Percentiles rank a stretch among this genome's conserved stretches.
These are phyloP conservation scores for Lichenostomus cassidix DNA, from an alignment of 2,113 vertebrate species.

Conservation along the genomic window DNA sequence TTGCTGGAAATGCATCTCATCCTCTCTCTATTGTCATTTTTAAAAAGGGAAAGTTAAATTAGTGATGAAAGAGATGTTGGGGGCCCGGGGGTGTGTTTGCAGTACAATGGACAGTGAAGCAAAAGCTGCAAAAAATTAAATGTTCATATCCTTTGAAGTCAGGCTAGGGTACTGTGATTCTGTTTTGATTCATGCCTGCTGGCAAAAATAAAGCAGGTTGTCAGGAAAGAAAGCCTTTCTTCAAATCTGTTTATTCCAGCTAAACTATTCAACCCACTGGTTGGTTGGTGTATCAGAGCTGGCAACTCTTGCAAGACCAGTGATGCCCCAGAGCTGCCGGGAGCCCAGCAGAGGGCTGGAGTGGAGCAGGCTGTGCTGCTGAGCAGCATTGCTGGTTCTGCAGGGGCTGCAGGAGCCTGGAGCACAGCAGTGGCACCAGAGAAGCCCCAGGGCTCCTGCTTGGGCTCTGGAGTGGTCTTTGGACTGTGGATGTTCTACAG, in stretches of 20 bases:
- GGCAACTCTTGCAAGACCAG: background rate
- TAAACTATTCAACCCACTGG: background rate
- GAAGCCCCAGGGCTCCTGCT: no score
- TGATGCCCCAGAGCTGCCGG: background rate
- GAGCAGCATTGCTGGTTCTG: rapidly evolving
- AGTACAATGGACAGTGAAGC: slow-evolving; percentile 15
- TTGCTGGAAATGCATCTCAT: background rate
- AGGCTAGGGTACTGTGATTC: background rate
- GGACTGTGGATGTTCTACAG: background rate
- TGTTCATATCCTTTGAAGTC: slow-evolving; percentile 31
- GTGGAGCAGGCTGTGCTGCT: background rate
- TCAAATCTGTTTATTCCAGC: slow-evolving; percentile 23
- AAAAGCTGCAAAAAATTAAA: slow-evolving; percentile 30
- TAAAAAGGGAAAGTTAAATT: background rate
- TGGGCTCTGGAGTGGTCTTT: no score
- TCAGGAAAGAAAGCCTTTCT: slow-evolving; percentile 22
- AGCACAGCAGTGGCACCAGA: background rate
- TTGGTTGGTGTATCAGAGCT: background rate
- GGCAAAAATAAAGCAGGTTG: slow-evolving; percentile 51
- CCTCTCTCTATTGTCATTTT: background rate
- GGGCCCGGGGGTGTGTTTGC: background rate
- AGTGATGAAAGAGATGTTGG: background rate
- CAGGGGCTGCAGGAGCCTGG: background rate
- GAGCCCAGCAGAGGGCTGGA: background rate
- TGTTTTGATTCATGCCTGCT: slow-evolving; percentile 34